phyloP scores from a whole-genome alignment of 2,797 vertebrate genomes.

The Balearica regulorum region DNA sequence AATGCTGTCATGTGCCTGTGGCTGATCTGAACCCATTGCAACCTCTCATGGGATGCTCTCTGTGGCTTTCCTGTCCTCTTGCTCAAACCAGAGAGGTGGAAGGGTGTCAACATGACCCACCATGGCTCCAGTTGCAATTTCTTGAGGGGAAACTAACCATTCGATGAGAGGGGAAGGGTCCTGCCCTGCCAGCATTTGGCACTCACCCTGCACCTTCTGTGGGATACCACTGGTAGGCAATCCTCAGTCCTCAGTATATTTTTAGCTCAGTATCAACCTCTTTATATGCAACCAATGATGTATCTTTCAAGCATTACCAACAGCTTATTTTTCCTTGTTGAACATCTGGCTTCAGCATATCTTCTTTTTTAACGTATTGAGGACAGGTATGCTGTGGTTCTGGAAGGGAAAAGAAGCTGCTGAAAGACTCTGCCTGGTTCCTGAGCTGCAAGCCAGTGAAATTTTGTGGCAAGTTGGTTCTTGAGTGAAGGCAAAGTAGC shows the following conservation, averaged over 20 bases:
- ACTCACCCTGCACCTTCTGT: background rate
- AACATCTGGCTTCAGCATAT: background rate
- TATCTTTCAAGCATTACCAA: background rate
- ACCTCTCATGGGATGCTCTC: accelerated
- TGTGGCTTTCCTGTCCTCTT: background rate
- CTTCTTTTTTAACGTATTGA: background rate
- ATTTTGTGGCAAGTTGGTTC: slow-evolving; percentile 11
- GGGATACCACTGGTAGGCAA: background rate
- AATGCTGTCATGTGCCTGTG: background rate
- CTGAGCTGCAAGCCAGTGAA: background rate
- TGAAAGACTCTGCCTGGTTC: background rate
- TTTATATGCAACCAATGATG: background rate
- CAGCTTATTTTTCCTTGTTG: background rate
- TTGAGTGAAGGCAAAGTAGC: background rate
- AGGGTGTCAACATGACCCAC: background rate
- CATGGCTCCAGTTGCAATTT: background rate
- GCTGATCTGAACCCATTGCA: background rate
- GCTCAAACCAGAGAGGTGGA: background rate
- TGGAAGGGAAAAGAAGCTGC: background rate
- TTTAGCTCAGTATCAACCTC: background rate
- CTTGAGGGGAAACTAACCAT: background rate
- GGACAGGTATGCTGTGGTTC: background rate
- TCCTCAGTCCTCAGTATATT: background rate
- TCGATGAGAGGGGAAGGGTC: background rate
- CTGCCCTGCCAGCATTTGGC: background rate